Base-by-base conservation (phyloP, 30 jellyfish, hydroid and myxozoan genomes). In the Aurelia sp. region DNA sequence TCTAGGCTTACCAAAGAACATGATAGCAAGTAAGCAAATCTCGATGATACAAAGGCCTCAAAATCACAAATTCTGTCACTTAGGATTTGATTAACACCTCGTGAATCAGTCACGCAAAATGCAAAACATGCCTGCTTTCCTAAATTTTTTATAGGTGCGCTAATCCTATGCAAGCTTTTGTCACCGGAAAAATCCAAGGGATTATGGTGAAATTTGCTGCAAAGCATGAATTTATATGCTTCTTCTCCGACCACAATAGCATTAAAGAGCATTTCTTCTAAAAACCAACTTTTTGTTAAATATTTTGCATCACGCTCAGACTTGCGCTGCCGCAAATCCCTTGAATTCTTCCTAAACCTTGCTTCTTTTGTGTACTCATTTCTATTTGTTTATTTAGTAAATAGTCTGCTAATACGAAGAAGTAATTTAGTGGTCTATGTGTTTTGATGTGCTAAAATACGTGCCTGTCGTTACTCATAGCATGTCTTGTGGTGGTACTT, bases 251-350 rank as follows among this genome's bases (percentile, higher is more conserved):
- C 89, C 79, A 62, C 89, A 62, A 78, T 63, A 78, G 89, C 77
- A 62, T 78, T 78, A 74, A 33, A 12, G 15, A 73, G 17, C 48
- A 48, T 63, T 62, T 59, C 79, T 61, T 66, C 57, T 41, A n/a
- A 74, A 78, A 59, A 70, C 73, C 37, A 63, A 30, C 59, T 78
- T 12, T 78, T 63, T 33, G 89, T 35, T 13, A 40, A 47, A 35
- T 62, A 20, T 65, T 11, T 31, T 59, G 79, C 89, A 78, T 78
- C 89, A 78, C 89, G 89, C 65, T 33, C 61, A 13, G 66, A 62
- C 44, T 53, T 74, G 66, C 48, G 71, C 2, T 48, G 52, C 89
- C 89, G 62, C 89, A 78, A 78, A 78, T 78, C 89, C 89, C 68
- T 33, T 16, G 53, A 66, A 31, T 27, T 40, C 79, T 30, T 69